Conservation (phyloP, 2,888 invertebrate genomes). For the Himalopsyche anomala region DNA sequence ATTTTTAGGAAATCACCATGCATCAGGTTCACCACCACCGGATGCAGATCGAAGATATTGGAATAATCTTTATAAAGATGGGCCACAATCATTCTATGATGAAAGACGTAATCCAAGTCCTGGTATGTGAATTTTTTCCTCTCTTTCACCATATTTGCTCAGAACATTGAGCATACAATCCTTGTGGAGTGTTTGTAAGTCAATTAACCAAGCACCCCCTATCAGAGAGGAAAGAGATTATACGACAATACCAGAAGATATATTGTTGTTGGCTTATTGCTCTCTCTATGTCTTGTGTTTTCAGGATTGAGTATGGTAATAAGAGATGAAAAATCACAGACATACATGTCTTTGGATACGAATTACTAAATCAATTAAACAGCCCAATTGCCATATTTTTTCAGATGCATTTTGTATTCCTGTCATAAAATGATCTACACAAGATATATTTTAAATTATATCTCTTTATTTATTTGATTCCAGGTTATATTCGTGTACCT, state of each 20-base stretch:
- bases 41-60: conserved; percentile 73
- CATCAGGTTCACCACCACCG: conserved; percentile 58
- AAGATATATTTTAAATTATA: neutral
- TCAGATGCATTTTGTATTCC: too few species aligned
- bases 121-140: conserved; percentile 68
- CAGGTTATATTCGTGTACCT: conserved; percentile 73
- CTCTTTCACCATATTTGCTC: neutral
- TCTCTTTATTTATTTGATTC: conserved; percentile 29
- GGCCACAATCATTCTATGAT: conserved; percentile 75
- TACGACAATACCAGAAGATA: neutral
- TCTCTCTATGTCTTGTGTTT: too few species aligned
- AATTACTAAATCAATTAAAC: too few species aligned
- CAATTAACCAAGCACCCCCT: too few species aligned
- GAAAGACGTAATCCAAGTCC: conserved; percentile 74
- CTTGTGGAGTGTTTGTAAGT: too few species aligned
- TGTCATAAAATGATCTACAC: too few species aligned
- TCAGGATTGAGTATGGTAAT: too few species aligned
- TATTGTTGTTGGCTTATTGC: too few species aligned
- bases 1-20: conserved; percentile 9
- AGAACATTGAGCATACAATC: too few species aligned
- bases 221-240: neutral
- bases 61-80: conserved; percentile 74
- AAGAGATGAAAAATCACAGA: too few species aligned
- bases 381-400: too few species aligned
- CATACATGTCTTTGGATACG: too few species aligned